Conservation (phyloP, 2,888 invertebrate species). For the Tortricodes alternella region DNA sequence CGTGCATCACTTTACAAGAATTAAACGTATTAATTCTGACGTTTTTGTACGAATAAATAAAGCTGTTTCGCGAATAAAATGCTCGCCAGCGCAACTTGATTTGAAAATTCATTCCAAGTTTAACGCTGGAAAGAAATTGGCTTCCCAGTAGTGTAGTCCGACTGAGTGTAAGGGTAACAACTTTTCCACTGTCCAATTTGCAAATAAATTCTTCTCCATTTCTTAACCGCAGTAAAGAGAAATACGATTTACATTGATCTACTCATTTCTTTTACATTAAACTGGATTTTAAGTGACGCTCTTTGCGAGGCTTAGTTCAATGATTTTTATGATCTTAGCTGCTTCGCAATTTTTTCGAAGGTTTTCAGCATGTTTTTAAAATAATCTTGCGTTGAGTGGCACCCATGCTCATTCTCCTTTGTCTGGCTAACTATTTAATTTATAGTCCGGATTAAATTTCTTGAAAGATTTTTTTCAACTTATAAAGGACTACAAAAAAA, state of each 20-base stretch:
- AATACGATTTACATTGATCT: constrained; percentile 53
- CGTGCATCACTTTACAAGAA: constrained; percentile 48
- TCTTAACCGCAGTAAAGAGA: constrained; percentile 44
- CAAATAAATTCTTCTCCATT: constrained; percentile 50
- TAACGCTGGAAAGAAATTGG: constrained; percentile 46
- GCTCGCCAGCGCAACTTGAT: constrained; percentile 29
- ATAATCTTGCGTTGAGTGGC: not conserved
- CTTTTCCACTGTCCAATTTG: constrained; percentile 61
- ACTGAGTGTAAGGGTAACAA: constrained; percentile 38
- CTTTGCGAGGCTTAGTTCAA: constrained; percentile 42
- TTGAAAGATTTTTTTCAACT: not conserved
- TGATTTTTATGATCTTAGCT: constrained; percentile 40
- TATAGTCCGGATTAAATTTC: constrained; percentile 7
- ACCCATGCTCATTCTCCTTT: constrained; percentile 2
- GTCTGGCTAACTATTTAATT: constrained; percentile 4
- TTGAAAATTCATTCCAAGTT: constrained; percentile 48
- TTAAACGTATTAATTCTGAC: constrained; percentile 25
- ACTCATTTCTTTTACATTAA: constrained; percentile 47
- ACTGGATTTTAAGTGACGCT: constrained; percentile 44
- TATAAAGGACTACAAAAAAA: not conserved
- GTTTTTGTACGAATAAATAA: constrained; percentile 15
- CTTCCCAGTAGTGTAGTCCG: constrained; percentile 50
- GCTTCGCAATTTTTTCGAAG: constrained; percentile 20
- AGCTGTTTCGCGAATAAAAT: constrained; percentile 31
- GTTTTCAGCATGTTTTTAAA: constrained; percentile 9